Percentiles rank a stretch among this genome's conserved stretches.
These are phyloP conservation scores for Conger conger DNA, from an alignment of 2,113 vertebrate genomes.

Conservation along the genomic window DNA sequence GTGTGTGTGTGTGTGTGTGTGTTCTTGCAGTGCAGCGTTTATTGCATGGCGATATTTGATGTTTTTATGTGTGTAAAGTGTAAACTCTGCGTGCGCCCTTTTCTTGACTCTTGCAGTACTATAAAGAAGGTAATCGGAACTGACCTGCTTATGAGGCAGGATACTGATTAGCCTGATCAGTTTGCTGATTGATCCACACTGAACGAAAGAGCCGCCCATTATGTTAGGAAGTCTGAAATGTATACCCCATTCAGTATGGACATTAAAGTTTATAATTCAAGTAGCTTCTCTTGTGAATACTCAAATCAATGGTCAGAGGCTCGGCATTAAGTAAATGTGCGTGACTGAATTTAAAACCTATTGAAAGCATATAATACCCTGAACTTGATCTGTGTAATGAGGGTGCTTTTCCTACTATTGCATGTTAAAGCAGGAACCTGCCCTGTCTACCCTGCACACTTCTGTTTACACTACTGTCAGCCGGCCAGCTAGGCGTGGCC, in stretches of 20 bases:
- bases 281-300: background rate
- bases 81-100: background rate
- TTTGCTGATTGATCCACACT: background rate
- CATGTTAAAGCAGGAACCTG: too few species aligned
- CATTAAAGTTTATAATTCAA: background rate
- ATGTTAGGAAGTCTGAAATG: background rate
- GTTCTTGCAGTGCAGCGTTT: background rate
- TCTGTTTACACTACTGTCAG: too few species aligned
- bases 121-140: background rate
- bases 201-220: background rate
- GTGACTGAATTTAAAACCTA: background rate
- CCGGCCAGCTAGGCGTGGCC: too few species aligned
- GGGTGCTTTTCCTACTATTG: too few species aligned
- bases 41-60: slow-evolving; percentile 29
- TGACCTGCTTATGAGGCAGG: background rate
- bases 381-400: too few species aligned
- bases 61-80: background rate
- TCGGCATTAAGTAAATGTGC: background rate
- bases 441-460: too few species aligned
- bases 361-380: too few species aligned
- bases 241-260: too few species aligned
- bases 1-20: slow-evolving; percentile 34
- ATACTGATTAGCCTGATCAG: background rate
- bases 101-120: background rate
- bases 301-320: too few species aligned